These are phyloP conservation scores for Phortica variegata DNA, from an alignment of 1,140 invertebrate species.

Conservation along the genomic window DNA sequence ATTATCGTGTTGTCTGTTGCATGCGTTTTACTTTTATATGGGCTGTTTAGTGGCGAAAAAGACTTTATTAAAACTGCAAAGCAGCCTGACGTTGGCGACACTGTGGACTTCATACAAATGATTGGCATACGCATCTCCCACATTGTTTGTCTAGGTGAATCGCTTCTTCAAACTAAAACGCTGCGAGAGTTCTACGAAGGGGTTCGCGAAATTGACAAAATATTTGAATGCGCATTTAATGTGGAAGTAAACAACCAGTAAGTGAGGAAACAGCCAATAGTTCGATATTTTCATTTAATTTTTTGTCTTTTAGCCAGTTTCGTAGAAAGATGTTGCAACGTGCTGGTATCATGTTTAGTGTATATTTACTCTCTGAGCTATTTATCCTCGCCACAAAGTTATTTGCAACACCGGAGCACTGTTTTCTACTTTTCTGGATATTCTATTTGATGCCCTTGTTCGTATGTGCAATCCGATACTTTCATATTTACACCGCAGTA, in stretches of 20 bases:
- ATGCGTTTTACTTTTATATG: slow-evolving; percentile 21
- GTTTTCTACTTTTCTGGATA: slow-evolving; percentile 38
- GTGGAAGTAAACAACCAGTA: slow-evolving; percentile 24
- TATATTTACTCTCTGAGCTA: slow-evolving; percentile 32
- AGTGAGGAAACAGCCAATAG: neutral
- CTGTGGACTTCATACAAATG: slow-evolving; percentile 47
- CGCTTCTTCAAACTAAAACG: slow-evolving; percentile 23
- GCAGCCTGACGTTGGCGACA: slow-evolving; percentile 31
- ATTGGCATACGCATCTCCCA: slow-evolving; percentile 47
- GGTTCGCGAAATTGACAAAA: slow-evolving; percentile 35
- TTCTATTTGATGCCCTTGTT: slow-evolving; percentile 39
- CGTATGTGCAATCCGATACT: slow-evolving; percentile 42
- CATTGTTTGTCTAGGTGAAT: slow-evolving; percentile 29
- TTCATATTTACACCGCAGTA: slow-evolving; percentile 42
- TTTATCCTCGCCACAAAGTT: slow-evolving; percentile 33
- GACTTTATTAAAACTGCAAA: slow-evolving; percentile 1
- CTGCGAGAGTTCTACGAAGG: slow-evolving; percentile 24
- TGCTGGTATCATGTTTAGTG: slow-evolving; percentile 25
- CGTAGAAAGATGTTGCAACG: slow-evolving; percentile 5
- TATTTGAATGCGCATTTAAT: slow-evolving; percentile 28
- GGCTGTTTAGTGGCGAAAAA: slow-evolving; percentile 22
- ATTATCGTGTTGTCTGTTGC: slow-evolving; percentile 19
- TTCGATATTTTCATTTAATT: neutral
- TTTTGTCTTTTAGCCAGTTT: slow-evolving; percentile 6
- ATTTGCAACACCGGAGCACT: slow-evolving; percentile 4